Evolutionary conservation across 2,888 invertebrate species (phyloP).

Genomic region (Heteromyza rotundicornis): DNA sequence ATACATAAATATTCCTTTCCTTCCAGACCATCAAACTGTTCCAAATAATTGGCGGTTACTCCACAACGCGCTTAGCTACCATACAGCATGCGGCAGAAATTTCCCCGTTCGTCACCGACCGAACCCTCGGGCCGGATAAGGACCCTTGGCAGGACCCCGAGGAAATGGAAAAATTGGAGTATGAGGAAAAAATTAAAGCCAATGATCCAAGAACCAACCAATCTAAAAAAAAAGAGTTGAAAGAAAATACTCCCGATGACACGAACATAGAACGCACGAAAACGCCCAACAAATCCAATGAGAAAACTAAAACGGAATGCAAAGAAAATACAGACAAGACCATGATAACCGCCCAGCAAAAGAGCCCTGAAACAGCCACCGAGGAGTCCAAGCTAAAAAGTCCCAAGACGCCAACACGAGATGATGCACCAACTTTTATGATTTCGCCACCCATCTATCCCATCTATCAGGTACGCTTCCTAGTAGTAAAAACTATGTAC

Average conservation of each 20-base stretch:
- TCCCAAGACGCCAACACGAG: not conserved
- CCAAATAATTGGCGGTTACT: no score
- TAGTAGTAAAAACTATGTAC: not conserved
- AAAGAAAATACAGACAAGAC: no score
- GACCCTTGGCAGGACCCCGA: constrained; percentile 1
- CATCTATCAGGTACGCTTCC: no score
- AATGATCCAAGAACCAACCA: not conserved
- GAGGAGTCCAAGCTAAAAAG: not conserved
- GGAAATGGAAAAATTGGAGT: not conserved
- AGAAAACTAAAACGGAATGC: not conserved
- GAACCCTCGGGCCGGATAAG: constrained; percentile 29
- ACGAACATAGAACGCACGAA: not conserved
- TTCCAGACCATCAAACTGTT: no score
- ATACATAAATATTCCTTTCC: no score
- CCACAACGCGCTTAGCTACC: no score
- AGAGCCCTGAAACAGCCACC: no score
- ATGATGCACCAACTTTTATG: not conserved
- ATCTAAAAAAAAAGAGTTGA: not conserved
- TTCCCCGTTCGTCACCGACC: constrained; percentile 29
- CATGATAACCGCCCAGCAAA: no score
- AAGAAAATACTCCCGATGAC: no score
- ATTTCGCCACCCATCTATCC: not conserved
- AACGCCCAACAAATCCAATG: no score
- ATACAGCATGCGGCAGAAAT: constrained; percentile 33
- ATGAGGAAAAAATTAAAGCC: not conserved